phyloP scores from a whole-genome alignment of 2,888 invertebrate genomes.

The Eupithecia centaureata region DNA sequence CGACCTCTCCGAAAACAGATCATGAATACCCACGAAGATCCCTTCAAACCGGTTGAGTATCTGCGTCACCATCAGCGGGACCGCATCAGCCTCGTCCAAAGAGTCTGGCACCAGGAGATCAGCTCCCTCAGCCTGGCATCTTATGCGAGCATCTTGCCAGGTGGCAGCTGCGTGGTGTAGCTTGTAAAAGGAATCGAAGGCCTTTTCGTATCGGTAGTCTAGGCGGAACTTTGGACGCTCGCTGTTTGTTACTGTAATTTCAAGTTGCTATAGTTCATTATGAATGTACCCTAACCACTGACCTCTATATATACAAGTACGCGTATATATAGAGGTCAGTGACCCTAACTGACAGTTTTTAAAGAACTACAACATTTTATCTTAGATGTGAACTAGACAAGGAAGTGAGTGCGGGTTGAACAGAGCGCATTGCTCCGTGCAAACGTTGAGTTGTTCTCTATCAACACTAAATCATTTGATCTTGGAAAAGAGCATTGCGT shows the following conservation, averaged over 20 bases:
- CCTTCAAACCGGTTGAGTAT: slow-evolving; percentile 52
- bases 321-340: too few relatives aligned
- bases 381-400: too few relatives aligned
- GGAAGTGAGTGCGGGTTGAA: too few relatives aligned
- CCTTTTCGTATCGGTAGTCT: slow-evolving; percentile 61
- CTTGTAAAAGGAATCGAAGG: slow-evolving; percentile 60
- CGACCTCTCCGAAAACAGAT: slow-evolving; percentile 57
- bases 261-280: too few relatives aligned
- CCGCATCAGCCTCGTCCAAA: slow-evolving; percentile 59
- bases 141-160: slow-evolving; percentile 55
- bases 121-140: slow-evolving; percentile 59
- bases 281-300: too few relatives aligned
- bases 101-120: slow-evolving; percentile 55
- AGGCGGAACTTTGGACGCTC: slow-evolving; percentile 55
- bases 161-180: slow-evolving; percentile 49
- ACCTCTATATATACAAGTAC: too few relatives aligned
- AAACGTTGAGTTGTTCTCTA: too few relatives aligned
- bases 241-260: slow-evolving; percentile 11
- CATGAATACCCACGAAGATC: slow-evolving; percentile 59
- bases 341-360: too few relatives aligned
- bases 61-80: slow-evolving; percentile 51
- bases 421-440: too few relatives aligned
- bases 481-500: too few relatives aligned
- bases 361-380: too few relatives aligned
- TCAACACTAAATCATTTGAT: too few relatives aligned